Percentiles rank a stretch among this genome's conserved stretches.
Conservation (phyloP, 2,888 invertebrate species). For the Pammene aurita region DNA sequence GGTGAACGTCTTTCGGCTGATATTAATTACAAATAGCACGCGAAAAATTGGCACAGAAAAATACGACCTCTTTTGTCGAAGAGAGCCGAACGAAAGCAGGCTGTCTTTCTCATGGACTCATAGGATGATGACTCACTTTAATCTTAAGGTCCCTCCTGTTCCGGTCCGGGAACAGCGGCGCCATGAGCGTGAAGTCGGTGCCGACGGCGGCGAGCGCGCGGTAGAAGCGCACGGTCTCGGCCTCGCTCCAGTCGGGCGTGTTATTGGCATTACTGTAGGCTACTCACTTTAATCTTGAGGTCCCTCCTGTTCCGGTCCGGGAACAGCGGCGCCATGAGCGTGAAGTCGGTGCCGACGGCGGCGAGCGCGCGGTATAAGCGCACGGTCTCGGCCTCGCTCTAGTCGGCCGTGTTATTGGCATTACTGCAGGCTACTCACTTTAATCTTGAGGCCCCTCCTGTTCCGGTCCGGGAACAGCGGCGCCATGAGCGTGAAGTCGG, state of each 20-base stretch:
- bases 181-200: conserved; percentile 96
- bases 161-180: conserved; percentile 90
- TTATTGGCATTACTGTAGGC: too few relatives aligned
- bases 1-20: too few relatives aligned
- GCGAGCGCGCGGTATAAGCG: conserved; percentile 95
- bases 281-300: conserved; percentile 93
- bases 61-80: too few relatives aligned
- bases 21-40: too few relatives aligned
- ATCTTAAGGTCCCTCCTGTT: conserved; percentile 92
- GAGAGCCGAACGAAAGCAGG: too few relatives aligned
- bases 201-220: conserved; percentile 94
- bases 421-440: too few relatives aligned
- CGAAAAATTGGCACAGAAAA: too few relatives aligned
- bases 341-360: conserved; percentile 96
- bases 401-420: conserved; percentile 88
- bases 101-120: too few relatives aligned
- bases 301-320: conserved; percentile 90
- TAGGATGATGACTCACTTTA: conserved; percentile 67
- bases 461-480: conserved; percentile 91
- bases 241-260: conserved; percentile 88
- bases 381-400: conserved; percentile 91
- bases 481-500: conserved; percentile 96
- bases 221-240: conserved; percentile 95
- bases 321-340: conserved; percentile 93
- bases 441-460: conserved; percentile 92